Evolutionary conservation across 2,797 vertebrate species (phyloP).

Genomic region (Tadarida brasiliensis): DNA sequence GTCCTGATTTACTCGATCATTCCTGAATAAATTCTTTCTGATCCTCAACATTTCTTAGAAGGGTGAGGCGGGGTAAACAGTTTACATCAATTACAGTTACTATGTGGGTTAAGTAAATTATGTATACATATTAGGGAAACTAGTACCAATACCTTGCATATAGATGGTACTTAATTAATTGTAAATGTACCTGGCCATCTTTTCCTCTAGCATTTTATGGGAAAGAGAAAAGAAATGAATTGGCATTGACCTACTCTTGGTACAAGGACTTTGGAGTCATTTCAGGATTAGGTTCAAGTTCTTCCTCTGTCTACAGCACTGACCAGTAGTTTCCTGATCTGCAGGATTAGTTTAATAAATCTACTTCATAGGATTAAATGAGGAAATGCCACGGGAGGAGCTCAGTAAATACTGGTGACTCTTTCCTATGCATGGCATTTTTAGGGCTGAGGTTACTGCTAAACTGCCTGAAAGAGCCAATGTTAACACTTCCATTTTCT

Average conservation of each 20-base stretch:
- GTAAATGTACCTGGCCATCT: neutral
- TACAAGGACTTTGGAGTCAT: neutral
- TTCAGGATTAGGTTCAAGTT: neutral
- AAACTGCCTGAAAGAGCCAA: conserved; percentile 11
- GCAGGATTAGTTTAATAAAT: conserved; percentile 21
- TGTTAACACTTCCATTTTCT: conserved; percentile 49
- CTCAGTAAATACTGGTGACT: neutral
- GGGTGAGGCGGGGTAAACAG: rapidly evolving
- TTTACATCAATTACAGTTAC: neutral
- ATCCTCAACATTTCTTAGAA: neutral
- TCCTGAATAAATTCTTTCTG: neutral
- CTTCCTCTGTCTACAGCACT: neutral
- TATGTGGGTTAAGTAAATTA: neutral
- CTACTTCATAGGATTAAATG: neutral
- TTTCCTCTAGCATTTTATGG: neutral
- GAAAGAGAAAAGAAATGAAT: neutral
- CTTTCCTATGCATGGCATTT: neutral
- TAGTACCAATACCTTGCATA: neutral
- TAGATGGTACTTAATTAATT: neutral
- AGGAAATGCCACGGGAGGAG: neutral
- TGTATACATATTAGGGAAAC: neutral
- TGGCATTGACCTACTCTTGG: neutral
- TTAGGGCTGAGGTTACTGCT: neutral
- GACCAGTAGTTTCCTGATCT: neutral
- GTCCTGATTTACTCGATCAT: neutral